These are phyloP conservation scores for Peromyscus melanophrys DNA, from an alignment of 2,797 vertebrate species.

Conservation along the genomic window DNA sequence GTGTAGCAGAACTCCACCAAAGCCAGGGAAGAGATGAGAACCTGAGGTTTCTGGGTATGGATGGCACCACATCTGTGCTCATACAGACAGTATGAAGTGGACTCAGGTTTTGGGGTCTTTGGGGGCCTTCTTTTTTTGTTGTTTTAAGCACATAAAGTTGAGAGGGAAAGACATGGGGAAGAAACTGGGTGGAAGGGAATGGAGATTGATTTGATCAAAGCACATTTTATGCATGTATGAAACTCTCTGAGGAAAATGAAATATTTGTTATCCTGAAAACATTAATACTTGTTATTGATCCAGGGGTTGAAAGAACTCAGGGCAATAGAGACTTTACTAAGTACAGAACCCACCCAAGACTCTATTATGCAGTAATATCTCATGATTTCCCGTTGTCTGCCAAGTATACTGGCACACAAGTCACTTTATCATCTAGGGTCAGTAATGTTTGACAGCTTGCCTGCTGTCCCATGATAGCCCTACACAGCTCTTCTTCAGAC, in stretches of 20 bases:
- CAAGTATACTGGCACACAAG: neutral
- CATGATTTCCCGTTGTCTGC: neutral
- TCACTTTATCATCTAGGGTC: neutral
- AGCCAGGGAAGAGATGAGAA: neutral
- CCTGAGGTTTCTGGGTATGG: neutral
- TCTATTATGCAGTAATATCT: neutral
- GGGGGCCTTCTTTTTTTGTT: neutral
- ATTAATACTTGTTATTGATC: neutral
- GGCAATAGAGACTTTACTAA: neutral
- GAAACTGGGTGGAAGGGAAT: neutral
- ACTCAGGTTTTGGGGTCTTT: neutral
- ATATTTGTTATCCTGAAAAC: neutral
- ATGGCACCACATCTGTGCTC: neutral
- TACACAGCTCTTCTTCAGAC: neutral
- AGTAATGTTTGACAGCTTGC: neutral
- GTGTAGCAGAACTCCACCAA: neutral
- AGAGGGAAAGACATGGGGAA: neutral
- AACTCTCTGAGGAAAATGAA: too few relatives aligned
- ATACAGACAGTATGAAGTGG: neutral
- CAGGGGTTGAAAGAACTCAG: neutral
- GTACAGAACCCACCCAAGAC: neutral
- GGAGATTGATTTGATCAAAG: neutral
- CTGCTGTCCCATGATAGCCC: neutral
- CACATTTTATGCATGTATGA: neutral
- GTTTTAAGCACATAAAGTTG: neutral